Evolutionary conservation across 2,797 vertebrate species (phyloP).

Genomic region (Cyprinodon diabolis): DNA sequence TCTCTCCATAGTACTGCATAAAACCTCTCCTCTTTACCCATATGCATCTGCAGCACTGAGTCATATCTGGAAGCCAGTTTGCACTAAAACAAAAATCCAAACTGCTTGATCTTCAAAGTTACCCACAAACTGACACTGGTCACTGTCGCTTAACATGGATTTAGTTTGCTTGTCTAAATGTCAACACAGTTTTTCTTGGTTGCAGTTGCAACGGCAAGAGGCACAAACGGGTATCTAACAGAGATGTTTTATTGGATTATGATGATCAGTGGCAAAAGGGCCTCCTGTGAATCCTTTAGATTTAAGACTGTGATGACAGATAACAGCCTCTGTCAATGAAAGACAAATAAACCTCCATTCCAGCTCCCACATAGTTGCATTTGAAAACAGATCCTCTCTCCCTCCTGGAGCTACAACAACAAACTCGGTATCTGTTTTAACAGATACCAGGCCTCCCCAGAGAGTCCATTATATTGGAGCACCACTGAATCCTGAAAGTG

Average conservation of each 20-base stretch:
- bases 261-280: slow-evolving; percentile 39
- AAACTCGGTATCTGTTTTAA: slow-evolving; percentile 70
- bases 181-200: slow-evolving; percentile 21
- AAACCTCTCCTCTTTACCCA: neutral
- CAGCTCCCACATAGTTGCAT: slow-evolving; percentile 55
- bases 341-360: slow-evolving; percentile 73
- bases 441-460: slow-evolving; percentile 59
- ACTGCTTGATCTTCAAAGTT: neutral
- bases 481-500: slow-evolving; percentile 17
- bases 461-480: slow-evolving; percentile 44
- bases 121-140: neutral
- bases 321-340: slow-evolving; percentile 66
- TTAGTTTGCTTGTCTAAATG: slow-evolving; percentile 23
- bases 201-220: slow-evolving; percentile 8
- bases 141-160: slow-evolving; percentile 8
- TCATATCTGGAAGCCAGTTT: neutral
- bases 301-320: slow-evolving; percentile 55
- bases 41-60: neutral
- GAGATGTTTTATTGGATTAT: slow-evolving; percentile 60
- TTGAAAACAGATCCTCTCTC: slow-evolving; percentile 66
- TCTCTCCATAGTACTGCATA: neutral
- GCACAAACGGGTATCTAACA: slow-evolving; percentile 33
- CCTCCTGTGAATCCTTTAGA: slow-evolving; percentile 45
- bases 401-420: slow-evolving; percentile 66
- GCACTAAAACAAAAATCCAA: neutral